Evolutionary conservation across 2,888 invertebrate genomes (phyloP), one percentile per base, ranked within the genome.

Genomic region (Arctia plantaginis): DNA sequence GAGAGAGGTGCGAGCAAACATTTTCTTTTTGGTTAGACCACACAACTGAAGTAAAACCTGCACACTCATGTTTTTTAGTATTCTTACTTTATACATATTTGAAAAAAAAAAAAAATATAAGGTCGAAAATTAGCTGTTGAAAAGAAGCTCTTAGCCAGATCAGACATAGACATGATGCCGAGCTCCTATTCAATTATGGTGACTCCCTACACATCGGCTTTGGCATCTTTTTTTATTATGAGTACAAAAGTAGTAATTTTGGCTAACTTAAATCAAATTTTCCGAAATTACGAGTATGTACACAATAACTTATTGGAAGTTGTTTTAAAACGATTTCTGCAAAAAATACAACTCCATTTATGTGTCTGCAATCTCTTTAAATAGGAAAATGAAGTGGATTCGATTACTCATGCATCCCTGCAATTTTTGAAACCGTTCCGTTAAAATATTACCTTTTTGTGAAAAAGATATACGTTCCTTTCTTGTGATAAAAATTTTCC

Each of bases 381-480:
- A 35, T 41, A 55, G 18, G 33, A 27, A 59, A 72, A 64, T 59
- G 62, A 68, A 68, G 66, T 44, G 35, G 64, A 35, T 33, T 27
- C 55, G n/a, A 59, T 69, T 69, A 73, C 55, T 65, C 39, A 69
- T 65, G 64, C 64, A 69, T 47, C 69, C 44, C 23, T 51, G 51
- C 73, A 72, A 75, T 76, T 73, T 77, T 67, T 74, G 41, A 73
- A 66, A 75, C 18, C n/a, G 59, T 66, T 69, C 62, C 33, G 47
- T 18, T 47, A 23, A 35, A 27, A 66, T 39, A 64, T n/a, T 39
- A 66, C 33, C 67, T 30, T 55, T 66, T 78, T 13, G 12, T 10
- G 30, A 47, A 33, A 66, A 3, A 27, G 27, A 30, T 73, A 39
- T 39, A 51, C 55, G 13, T 66, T 66, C 15, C 7, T 62, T 68